phyloP scores from a whole-genome alignment of 2,888 invertebrate genomes.

The Drosophila kuntzei region DNA sequence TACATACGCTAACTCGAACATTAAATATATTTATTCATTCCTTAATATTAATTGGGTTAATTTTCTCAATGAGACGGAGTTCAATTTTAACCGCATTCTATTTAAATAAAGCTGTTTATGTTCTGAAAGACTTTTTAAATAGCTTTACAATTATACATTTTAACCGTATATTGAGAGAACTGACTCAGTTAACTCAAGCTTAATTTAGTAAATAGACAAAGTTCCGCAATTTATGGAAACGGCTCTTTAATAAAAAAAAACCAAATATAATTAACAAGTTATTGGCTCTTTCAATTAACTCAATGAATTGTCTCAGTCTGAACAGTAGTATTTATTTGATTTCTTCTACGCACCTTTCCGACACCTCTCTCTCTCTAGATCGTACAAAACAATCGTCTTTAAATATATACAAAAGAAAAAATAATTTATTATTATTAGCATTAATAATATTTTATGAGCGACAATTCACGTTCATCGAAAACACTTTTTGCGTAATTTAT shows the following conservation, averaged over 20 bases:
- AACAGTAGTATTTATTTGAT: neutral
- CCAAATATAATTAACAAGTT: constrained; percentile 63
- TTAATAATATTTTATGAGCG: constrained; percentile 52
- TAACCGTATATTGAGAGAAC: constrained; percentile 48
- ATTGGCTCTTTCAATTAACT: constrained; percentile 21
- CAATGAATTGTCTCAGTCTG: neutral
- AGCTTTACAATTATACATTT: constrained; percentile 35
- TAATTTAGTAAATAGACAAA: constrained; percentile 67
- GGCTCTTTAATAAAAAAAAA: constrained; percentile 77
- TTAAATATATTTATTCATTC: constrained; percentile 82
- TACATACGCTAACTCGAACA: constrained; percentile 64
- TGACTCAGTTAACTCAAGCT: constrained; percentile 68
- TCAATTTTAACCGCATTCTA: constrained; percentile 36
- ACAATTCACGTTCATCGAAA: constrained; percentile 90
- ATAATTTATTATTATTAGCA: constrained; percentile 38
- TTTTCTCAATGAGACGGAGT: constrained; percentile 55
- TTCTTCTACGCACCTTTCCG: neutral
- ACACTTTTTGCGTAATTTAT: constrained; percentile 95
- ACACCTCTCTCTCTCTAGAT: neutral
- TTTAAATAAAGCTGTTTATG: constrained; percentile 27
- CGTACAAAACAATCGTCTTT: neutral
- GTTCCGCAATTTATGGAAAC: constrained; percentile 71
- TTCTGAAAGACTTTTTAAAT: constrained; percentile 20
- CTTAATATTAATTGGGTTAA: constrained; percentile 74
- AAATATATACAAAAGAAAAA: constrained; percentile 21